phyloP scores from a whole-genome alignment of 1,140 invertebrate genomes.

The Caerostris darwini region DNA sequence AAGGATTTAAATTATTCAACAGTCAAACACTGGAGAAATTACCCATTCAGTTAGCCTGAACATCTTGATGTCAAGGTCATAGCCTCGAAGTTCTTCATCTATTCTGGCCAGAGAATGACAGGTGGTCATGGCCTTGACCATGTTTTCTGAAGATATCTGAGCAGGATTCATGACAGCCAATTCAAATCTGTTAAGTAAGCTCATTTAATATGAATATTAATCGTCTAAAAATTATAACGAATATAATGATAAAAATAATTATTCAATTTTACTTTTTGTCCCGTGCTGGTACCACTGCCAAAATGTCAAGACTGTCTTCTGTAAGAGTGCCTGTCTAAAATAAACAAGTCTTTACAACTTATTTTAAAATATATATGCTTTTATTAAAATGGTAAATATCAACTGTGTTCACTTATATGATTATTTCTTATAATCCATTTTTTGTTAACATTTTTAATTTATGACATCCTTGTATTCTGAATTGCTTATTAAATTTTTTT shows the following conservation, averaged over 20 bases:
- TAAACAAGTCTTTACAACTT: neutral
- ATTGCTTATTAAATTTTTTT: too few relatives aligned
- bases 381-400: too few relatives aligned
- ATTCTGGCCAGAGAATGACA: conserved; percentile 92
- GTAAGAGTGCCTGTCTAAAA: conserved; percentile 96
- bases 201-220: neutral
- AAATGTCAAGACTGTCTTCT: conserved; percentile 96
- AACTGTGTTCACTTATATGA: too few relatives aligned
- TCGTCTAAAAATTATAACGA: neutral
- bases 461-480: too few relatives aligned
- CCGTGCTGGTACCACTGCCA: conserved; percentile 88
- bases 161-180: neutral
- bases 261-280: conserved; percentile 68
- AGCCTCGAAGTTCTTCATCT: conserved; percentile 88
- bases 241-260: neutral
- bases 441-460: too few relatives aligned
- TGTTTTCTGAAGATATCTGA: neutral
- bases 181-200: conserved; percentile 38
- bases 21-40: neutral
- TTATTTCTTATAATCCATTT: too few relatives aligned
- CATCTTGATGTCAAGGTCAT: conserved; percentile 93
- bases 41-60: conserved; percentile 87
- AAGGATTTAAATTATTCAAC: too few relatives aligned
- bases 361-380: too few relatives aligned
- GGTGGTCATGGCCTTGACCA: conserved; percentile 85